These are phyloP conservation scores for Dicranocentrus wangi DNA, from an alignment of 2,888 invertebrate genomes.

Conservation along the genomic window DNA sequence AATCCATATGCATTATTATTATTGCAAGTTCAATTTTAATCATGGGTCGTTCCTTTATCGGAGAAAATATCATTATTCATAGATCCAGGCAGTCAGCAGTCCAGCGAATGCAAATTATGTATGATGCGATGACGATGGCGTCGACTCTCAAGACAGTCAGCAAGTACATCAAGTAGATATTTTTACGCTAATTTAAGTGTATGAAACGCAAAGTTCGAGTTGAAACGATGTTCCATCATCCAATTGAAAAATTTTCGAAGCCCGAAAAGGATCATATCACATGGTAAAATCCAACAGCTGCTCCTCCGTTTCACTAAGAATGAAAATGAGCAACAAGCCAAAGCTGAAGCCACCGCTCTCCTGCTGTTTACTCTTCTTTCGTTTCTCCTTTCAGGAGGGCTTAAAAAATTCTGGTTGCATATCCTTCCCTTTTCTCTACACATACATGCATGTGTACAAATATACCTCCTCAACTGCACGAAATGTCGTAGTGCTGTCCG, in stretches of 20 bases:
- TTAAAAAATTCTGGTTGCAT: slow-evolving; percentile 32
- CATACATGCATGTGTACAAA: not conserved
- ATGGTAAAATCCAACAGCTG: slow-evolving; percentile 28
- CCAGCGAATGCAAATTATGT: too few relatives aligned
- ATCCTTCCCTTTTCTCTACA: slow-evolving; percentile 8
- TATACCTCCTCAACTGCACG: not conserved
- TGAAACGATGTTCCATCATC: slow-evolving; percentile 7
- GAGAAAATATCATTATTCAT: too few relatives aligned
- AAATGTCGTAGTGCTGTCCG: slow-evolving; percentile 15
- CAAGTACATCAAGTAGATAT: too few relatives aligned
- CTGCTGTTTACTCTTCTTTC: slow-evolving; percentile 51
- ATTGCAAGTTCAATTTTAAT: too few relatives aligned
- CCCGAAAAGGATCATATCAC: not conserved
- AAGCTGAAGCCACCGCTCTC: slow-evolving; percentile 40
- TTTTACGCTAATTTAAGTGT: too few relatives aligned
- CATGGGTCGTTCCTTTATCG: too few relatives aligned
- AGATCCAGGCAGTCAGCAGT: too few relatives aligned
- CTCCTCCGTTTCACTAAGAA: slow-evolving; percentile 34
- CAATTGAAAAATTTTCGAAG: slow-evolving; percentile 3
- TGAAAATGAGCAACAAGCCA: slow-evolving; percentile 12
- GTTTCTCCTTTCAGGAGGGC: slow-evolving; percentile 20
- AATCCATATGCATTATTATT: too few relatives aligned
- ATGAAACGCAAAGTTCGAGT: not conserved
- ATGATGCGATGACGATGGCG: too few relatives aligned
- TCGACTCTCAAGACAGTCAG: too few relatives aligned